phyloP scores from a whole-genome alignment of 2,113 vertebrate species.

The Smithornis capensis region DNA sequence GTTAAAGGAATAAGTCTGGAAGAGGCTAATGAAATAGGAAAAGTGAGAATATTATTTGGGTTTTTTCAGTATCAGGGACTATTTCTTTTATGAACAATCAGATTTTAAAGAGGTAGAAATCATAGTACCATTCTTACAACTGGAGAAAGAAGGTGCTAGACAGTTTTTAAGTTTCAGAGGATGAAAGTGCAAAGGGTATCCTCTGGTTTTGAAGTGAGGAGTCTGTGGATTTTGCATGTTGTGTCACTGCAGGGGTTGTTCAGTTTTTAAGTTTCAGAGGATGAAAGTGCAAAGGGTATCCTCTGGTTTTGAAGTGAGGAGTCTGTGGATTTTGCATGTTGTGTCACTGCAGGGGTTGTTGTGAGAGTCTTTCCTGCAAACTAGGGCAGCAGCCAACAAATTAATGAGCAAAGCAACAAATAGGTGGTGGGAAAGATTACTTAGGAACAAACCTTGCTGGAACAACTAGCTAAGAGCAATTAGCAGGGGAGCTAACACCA shows the following conservation, averaged over 20 bases:
- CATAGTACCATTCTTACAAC: neutral
- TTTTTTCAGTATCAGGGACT: neutral
- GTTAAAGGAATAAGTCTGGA: neutral
- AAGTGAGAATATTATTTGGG: neutral
- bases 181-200: accelerated
- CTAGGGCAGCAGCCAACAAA: neutral
- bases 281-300: accelerated
- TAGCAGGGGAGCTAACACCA: neutral
- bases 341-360: neutral
- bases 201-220: neutral
- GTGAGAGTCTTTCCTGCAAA: neutral
- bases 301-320: neutral
- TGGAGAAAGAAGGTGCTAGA: neutral
- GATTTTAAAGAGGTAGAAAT: neutral
- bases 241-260: neutral
- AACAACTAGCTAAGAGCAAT: neutral
- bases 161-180: neutral
- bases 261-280: neutral
- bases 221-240: neutral
- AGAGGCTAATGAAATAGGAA: neutral
- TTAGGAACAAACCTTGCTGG: neutral
- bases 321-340: neutral
- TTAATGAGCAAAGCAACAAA: neutral
- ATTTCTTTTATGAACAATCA: neutral
- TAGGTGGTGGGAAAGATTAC: neutral